A percentile compares a stretch with the other conserved stretches of the same genome.
Evolutionary conservation across 1,140 invertebrate genomes (phyloP).

Genomic region (Dolichoris vasculosae): DNA sequence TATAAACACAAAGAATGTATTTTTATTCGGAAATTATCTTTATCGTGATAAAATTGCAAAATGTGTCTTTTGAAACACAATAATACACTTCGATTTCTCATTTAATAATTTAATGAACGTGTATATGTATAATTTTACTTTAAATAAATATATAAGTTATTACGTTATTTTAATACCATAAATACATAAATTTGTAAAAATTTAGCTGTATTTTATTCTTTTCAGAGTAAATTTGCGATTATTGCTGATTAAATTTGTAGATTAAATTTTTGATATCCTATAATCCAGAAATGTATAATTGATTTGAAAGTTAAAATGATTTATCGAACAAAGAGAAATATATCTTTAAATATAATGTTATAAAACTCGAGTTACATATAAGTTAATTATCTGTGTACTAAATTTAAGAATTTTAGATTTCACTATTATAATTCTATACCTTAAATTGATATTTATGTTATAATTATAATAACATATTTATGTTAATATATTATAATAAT

Average conservation of each 20-base stretch:
- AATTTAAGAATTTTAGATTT: not conserved
- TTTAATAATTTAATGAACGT: conserved; percentile 35
- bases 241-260: not conserved
- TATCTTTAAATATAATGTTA: not conserved
- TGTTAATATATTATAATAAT: too few relatives aligned
- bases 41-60: conserved; percentile 16
- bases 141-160: conserved; percentile 9
- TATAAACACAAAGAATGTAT: not conserved
- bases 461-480: too few relatives aligned
- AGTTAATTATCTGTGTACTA: too few relatives aligned
- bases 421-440: not conserved
- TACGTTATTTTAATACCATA: too few relatives aligned
- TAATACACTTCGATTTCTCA: conserved; percentile 39
- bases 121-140: not conserved
- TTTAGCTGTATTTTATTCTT: not conserved
- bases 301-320: not conserved
- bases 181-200: not conserved
- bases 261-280: not conserved
- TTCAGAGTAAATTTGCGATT: not conserved
- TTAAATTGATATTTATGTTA: too few relatives aligned
- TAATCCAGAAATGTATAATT: not conserved
- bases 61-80: not conserved
- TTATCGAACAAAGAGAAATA: not conserved
- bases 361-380: not conserved
- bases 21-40: not conserved